Evolutionary conservation across 2,797 vertebrate genomes (phyloP), one percentile per base, ranked within the genome.

Genomic region (Tapirus indicus): DNA sequence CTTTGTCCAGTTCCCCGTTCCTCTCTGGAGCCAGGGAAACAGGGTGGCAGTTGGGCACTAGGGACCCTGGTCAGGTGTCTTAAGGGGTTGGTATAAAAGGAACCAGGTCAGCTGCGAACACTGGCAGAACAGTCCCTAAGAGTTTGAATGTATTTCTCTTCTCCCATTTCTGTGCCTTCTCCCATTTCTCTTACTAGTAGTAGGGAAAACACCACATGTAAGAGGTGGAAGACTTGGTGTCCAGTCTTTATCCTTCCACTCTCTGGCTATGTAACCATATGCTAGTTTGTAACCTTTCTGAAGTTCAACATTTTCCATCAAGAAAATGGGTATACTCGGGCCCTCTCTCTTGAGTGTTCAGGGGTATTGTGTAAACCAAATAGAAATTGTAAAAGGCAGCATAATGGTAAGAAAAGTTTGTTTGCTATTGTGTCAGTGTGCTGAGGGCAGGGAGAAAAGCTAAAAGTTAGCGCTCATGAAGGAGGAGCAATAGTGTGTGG

Each of bases 381-480:
- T 54, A 35, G 18, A 52, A 52, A 38, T 21, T 41, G 58, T 54
- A 54, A 38, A 47, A 49, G 32, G 32, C 35, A 64, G 27, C 7
- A 1, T 41, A 7, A 20, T 11, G 41, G 27, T 35, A 18, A 82
- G 41, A 27, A 72, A 41, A 18, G 21, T 1, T 8, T 66, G 47
- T 14, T 32, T 54, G 18, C 25, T 75, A 0, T 7, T n/a, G 20
- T 88, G 49, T 56, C 44, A 4, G 17, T 17, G 20, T 47, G 6
- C 71, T 47, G 3, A 44, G 38, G 20, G 2, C 14, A 58, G 20
- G 44, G 47, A 88, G 47, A 52, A 69, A 20, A 83, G 66, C 35
- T 12, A 11, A 69, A 38, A n/a, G 1, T 1, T 11, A 13, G 23
- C 18, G 1, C 20, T 44, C 3, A 0, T 0, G 6, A 41, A 62